These are phyloP conservation scores for Lophius piscatorius DNA, from an alignment of 2,113 vertebrate genomes.

Conservation along the genomic window DNA sequence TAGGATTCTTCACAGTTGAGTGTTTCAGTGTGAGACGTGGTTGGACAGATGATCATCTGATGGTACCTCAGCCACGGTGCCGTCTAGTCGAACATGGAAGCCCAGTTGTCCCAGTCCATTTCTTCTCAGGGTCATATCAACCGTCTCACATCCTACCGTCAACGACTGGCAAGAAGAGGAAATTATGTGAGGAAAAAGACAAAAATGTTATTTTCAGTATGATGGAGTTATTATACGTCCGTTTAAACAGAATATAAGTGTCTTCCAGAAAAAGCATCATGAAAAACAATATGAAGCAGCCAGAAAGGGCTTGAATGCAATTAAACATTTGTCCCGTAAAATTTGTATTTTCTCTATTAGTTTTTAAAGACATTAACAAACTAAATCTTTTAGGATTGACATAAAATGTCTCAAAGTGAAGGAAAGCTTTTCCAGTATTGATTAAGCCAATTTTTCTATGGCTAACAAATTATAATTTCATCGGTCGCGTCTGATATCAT, in stretches of 20 bases:
- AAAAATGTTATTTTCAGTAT: too few relatives aligned
- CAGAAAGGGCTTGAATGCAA: neutral
- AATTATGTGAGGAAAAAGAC: neutral
- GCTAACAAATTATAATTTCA: too few relatives aligned
- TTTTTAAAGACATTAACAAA: too few relatives aligned
- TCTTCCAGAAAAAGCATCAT: neutral
- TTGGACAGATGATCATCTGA: conserved; percentile 21
- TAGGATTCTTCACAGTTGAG: neutral
- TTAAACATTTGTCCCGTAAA: neutral
- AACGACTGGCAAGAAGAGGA: conserved; percentile 75
- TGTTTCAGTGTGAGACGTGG: neutral
- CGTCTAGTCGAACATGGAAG: conserved; percentile 93
- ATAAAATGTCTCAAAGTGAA: too few relatives aligned
- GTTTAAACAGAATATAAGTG: neutral
- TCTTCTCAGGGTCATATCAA: conserved; percentile 91
- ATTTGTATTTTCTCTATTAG: too few relatives aligned
- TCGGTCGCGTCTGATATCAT: too few relatives aligned
- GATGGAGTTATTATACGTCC: neutral
- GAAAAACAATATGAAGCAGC: neutral
- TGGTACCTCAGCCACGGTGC: conserved; percentile 87
- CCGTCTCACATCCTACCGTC: conserved; percentile 90
- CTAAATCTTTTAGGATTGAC: too few relatives aligned
- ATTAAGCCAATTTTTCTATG: too few relatives aligned
- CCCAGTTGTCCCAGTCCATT: conserved; percentile 94
- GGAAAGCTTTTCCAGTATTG: too few relatives aligned